phyloP scores from a whole-genome alignment of 2,888 invertebrate genomes.

The Brassicogethes aeneus region DNA sequence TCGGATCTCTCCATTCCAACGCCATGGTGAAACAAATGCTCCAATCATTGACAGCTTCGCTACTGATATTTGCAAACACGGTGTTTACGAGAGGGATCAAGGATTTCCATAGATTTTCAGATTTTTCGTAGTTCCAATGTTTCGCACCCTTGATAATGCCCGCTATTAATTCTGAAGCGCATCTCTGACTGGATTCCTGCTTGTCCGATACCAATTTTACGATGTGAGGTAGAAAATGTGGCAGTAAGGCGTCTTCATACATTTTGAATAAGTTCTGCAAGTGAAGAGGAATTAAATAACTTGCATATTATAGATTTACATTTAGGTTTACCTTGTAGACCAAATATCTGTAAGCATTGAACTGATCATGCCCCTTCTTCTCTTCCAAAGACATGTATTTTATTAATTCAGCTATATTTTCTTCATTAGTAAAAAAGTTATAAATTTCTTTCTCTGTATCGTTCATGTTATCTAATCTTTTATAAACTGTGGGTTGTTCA shows the following conservation, averaged over 20 bases:
- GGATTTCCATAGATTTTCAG: constrained; percentile 50
- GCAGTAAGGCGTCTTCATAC: constrained; percentile 59
- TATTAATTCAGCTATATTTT: constrained; percentile 61
- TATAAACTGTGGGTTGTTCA: constrained; percentile 48
- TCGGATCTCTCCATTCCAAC: constrained; percentile 63
- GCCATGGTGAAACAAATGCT: constrained; percentile 62
- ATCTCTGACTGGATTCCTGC: constrained; percentile 70
- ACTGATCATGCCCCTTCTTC: constrained; percentile 77
- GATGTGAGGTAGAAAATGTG: constrained; percentile 56
- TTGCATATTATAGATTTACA: background rate
- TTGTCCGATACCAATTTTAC: constrained; percentile 54
- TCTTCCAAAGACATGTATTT: constrained; percentile 72
- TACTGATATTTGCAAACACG: constrained; percentile 57
- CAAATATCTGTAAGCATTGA: constrained; percentile 56
- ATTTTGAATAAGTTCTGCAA: constrained; percentile 63
- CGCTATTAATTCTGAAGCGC: constrained; percentile 75
- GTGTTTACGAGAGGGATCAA: constrained; percentile 56
- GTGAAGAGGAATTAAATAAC: background rate
- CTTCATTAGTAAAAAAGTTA: constrained; percentile 56
- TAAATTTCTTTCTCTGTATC: constrained; percentile 57
- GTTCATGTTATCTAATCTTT: constrained; percentile 48
- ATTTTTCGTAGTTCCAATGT: constrained; percentile 65
- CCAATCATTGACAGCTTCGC: constrained; percentile 66
- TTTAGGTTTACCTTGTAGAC: constrained; percentile 58
- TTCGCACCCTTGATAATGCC: constrained; percentile 73